Evolutionary conservation across 2,113 vertebrate species (phyloP), one percentile per base, ranked within the genome.

Genomic region (Microtus richardsoni): DNA sequence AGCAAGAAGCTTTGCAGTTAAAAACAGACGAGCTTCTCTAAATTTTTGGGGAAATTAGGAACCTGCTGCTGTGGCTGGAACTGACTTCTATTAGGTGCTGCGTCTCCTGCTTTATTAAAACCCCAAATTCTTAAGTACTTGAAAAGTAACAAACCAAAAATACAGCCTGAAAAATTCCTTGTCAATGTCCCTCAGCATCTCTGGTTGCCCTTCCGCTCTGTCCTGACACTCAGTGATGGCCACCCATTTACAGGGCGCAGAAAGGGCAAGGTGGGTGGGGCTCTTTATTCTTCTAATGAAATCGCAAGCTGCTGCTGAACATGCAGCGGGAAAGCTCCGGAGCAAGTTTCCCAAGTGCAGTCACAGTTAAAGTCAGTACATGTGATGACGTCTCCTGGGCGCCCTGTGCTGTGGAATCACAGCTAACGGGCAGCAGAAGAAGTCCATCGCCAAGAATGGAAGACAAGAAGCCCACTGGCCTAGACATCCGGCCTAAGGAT

Each of bases 51-150:
- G 58, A 91, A 96, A 89, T 80, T 89, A 66, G 68, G 68, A 80
- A 92, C 88, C 91, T 91, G 79, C 66, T 86, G 82, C 52, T 92
- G 62, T n/a, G 79, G 85, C 44, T 95, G 71, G 88, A 96, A 89
- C 30, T 54, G 28, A 79, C 78, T 95, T 93, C 54, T 83, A 3
- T 90, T 87, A 68, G 49, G 93, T 74, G 62, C 66, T 88, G 4
- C 26, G 52, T 88, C 44, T 58, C 58, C 95, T 86, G 52, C 73
- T 91, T 87, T 84, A 75, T 75, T 92, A 95, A 91, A 95, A 58
- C 74, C 47, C 83, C 22, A 79, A 95, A 62, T 47, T 79, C 68
- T 83, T 49, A 39, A 41, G n/a, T 7, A 7, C 36, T 73, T 75
- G 73, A 83, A 88, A 44, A 47, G 71, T 47, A 84, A 89, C 75